Conservation (phyloP, 1,140 invertebrate species). For the Drosophila nannoptera region DNA sequence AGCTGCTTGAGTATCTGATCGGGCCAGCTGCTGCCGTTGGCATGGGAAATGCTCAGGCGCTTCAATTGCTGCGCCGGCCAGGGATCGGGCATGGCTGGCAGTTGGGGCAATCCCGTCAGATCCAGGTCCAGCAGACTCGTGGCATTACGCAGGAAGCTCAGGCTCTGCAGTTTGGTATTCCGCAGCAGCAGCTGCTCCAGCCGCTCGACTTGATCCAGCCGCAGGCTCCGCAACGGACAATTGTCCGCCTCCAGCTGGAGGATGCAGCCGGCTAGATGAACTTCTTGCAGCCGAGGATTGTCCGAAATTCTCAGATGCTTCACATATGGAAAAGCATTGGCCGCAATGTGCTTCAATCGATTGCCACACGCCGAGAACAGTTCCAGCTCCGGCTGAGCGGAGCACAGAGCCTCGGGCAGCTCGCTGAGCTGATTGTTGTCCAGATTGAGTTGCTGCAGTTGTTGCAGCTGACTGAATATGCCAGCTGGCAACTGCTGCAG, state of each 20-base stretch:
- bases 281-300: slow-evolving; percentile 32
- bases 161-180: slow-evolving; percentile 37
- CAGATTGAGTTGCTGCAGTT: slow-evolving; percentile 39
- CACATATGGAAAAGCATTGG: slow-evolving; percentile 21
- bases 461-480: slow-evolving; percentile 19
- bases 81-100: slow-evolving; percentile 38
- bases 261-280: slow-evolving; percentile 29
- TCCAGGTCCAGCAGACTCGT: slow-evolving; percentile 51
- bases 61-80: slow-evolving; percentile 35
- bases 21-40: slow-evolving; percentile 25
- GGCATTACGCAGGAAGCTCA: slow-evolving; percentile 50
- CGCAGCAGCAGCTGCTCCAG: slow-evolving; percentile 46
- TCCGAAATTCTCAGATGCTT: slow-evolving; percentile 38
- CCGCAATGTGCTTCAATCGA: slow-evolving; percentile 31
- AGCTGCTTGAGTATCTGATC: slow-evolving; percentile 40
- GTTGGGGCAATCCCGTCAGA: slow-evolving; percentile 41
- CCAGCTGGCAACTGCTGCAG: slow-evolving; percentile 18
- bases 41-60: slow-evolving; percentile 49
- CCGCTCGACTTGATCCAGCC: slow-evolving; percentile 29
- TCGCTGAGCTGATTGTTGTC: slow-evolving; percentile 41
- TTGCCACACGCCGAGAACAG: slow-evolving; percentile 46
- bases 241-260: slow-evolving; percentile 46
- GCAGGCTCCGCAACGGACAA: slow-evolving; percentile 26
- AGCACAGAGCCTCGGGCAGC: slow-evolving; percentile 33
- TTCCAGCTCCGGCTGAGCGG: slow-evolving; percentile 21